These are phyloP conservation scores for Pachliopta kotzebuea DNA, from an alignment of 2,888 invertebrate species.

Conservation along the genomic window DNA sequence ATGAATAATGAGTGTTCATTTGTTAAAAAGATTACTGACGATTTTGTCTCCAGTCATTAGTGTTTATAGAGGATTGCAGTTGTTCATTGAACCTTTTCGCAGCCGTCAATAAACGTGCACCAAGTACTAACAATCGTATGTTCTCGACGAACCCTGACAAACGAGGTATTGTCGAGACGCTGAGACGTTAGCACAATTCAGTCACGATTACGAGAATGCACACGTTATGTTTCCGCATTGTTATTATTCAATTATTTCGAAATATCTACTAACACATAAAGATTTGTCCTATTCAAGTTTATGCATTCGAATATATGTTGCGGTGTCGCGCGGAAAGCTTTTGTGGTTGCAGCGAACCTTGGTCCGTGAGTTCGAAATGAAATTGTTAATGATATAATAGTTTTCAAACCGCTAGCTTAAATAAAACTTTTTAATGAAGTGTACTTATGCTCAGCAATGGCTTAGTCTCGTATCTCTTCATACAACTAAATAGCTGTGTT, in stretches of 20 bases:
- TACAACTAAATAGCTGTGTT: too few relatives aligned
- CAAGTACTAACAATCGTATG: constrained; percentile 36
- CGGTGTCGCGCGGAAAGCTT: constrained; percentile 29
- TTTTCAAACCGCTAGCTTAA: constrained; percentile 12
- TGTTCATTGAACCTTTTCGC: constrained; percentile 30
- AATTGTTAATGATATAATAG: constrained; percentile 18
- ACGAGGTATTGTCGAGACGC: constrained; percentile 65
- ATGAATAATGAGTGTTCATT: constrained; percentile 13
- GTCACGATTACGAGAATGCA: constrained; percentile 49
- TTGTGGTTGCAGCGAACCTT: not conserved
- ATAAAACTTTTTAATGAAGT: constrained; percentile 3
- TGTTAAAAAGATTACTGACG: constrained; percentile 7
- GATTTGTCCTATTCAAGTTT: constrained; percentile 18
- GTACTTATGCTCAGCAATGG: not conserved
- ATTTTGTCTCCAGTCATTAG: constrained; percentile 16
- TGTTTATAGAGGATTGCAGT: constrained; percentile 13
- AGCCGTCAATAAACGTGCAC: constrained; percentile 34
- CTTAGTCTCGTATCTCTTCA: not conserved
- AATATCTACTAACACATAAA: constrained; percentile 21
- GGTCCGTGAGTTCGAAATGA: constrained; percentile 6
- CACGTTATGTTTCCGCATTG: constrained; percentile 65
- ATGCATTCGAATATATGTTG: constrained; percentile 41
- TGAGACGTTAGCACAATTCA: constrained; percentile 25
- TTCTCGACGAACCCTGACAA: constrained; percentile 69
- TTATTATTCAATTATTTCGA: constrained; percentile 49